Evolutionary conservation across 2,797 vertebrate genomes (phyloP).

Genomic region (Ptychadena robeensis): DNA sequence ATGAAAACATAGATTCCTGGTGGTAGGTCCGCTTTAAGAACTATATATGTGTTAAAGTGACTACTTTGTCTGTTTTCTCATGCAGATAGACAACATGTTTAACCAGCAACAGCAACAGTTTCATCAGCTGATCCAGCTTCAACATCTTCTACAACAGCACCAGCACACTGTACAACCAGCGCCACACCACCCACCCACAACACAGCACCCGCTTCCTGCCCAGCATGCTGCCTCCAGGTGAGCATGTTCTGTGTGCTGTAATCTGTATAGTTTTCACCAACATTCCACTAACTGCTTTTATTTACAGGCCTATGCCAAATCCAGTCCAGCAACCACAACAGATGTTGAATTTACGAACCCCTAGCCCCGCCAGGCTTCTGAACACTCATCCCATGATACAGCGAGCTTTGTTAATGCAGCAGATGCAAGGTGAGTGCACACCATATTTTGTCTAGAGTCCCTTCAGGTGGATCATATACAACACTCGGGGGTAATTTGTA

Average conservation of each 20-base stretch:
- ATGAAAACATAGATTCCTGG: too few relatives aligned
- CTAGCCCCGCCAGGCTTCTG: slow-evolving; percentile 84
- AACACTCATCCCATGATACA: slow-evolving; percentile 92
- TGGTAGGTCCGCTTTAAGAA: too few relatives aligned
- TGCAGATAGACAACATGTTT: slow-evolving; percentile 70
- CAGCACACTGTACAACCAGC: slow-evolving; percentile 66
- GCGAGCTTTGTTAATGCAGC: slow-evolving; percentile 92
- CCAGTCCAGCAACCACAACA: slow-evolving; percentile 71
- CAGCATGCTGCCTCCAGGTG: slow-evolving; percentile 70
- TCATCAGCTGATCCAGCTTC: slow-evolving; percentile 74
- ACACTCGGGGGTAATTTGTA: too few relatives aligned
- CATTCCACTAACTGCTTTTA: neutral
- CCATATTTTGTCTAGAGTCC: neutral
- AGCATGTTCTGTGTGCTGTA: neutral
- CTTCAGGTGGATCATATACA: too few relatives aligned
- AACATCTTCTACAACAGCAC: slow-evolving; percentile 72
- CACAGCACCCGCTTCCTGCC: slow-evolving; percentile 9
- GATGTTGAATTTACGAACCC: slow-evolving; percentile 86
- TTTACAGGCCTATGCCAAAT: slow-evolving; percentile 21
- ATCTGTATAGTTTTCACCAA: neutral
- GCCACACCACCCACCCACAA: neutral
- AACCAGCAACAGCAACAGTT: slow-evolving; percentile 85
- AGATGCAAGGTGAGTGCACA: slow-evolving; percentile 86
- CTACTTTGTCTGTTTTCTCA: neutral
- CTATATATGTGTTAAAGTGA: neutral